These are phyloP conservation scores for Sesamia nonagrioides DNA, from an alignment of 1,140 invertebrate genomes.

Conservation along the genomic window DNA sequence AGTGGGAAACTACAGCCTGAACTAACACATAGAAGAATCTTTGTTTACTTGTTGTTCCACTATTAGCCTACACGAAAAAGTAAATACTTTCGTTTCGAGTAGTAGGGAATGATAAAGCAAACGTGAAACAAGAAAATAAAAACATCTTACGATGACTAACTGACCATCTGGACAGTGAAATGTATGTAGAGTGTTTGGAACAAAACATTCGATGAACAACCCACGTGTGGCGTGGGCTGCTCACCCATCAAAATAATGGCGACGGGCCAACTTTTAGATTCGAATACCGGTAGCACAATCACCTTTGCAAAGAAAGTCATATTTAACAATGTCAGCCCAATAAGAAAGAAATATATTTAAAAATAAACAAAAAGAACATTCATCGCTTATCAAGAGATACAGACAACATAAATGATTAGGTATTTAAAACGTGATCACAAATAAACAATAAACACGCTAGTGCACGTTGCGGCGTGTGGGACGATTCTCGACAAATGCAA, in stretches of 20 bases:
- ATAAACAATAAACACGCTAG: constrained; percentile 20
- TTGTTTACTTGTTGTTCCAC: constrained; percentile 12
- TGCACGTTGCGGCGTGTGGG: constrained; percentile 18
- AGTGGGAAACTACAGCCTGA: neutral
- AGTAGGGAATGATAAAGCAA: constrained; percentile 28
- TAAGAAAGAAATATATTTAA: constrained; percentile 35
- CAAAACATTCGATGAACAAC: constrained; percentile 71
- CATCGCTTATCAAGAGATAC: constrained; percentile 2
- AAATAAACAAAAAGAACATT: constrained; percentile 33
- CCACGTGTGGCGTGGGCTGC: constrained; percentile 63
- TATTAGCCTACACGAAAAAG: neutral
- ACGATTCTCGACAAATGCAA: constrained; percentile 38
- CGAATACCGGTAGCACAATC: constrained; percentile 73
- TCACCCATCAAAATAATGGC: constrained; percentile 85
- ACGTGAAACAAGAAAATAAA: constrained; percentile 42
- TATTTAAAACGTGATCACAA: constrained; percentile 18
- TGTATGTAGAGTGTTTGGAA: constrained; percentile 54
- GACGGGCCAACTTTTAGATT: constrained; percentile 71
- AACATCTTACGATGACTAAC: constrained; percentile 55
- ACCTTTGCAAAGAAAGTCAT: constrained; percentile 72
- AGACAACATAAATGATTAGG: neutral
- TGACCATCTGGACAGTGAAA: constrained; percentile 55
- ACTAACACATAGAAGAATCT: neutral
- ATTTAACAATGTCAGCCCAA: constrained; percentile 57
- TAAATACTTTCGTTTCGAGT: neutral